Percentiles rank a stretch among this genome's conserved stretches.
Conservation (phyloP, 2,113 vertebrate species). For the Urocitellus parryii region DNA sequence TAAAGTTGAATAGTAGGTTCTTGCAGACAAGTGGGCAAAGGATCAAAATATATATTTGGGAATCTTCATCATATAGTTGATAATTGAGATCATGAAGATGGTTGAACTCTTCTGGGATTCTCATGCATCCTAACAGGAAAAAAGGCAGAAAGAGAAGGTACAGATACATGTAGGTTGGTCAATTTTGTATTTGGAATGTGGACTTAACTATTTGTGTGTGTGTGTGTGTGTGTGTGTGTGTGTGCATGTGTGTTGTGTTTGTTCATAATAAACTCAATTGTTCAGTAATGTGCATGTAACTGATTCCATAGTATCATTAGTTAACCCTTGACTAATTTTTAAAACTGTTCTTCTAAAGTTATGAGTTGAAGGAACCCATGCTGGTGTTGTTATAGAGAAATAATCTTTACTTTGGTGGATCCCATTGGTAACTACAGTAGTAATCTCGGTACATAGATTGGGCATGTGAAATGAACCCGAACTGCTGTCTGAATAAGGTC, state of each 20-base stretch:
- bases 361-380: conserved; percentile 3
- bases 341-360: conserved; percentile 27
- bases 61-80: background rate
- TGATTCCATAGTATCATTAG: background rate
- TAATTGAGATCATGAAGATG: background rate
- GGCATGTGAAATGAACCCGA: conserved; percentile 4
- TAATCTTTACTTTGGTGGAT: background rate
- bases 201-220: background rate
- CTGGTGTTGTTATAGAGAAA: conserved; percentile 40
- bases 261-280: conserved; percentile 27
- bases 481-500: conserved; percentile 14
- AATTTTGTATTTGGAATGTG: conserved; percentile 16
- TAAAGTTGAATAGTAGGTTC: background rate
- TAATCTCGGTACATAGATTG: background rate
- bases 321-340: background rate
- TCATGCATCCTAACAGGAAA: background rate
- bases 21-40: background rate
- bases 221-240: background rate
- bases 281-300: background rate
- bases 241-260: background rate
- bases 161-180: background rate
- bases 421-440: conserved; percentile 21
- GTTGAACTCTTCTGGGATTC: background rate
- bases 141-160: conserved; percentile 18
- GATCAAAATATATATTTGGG: background rate